Conservation (phyloP, 2,797 vertebrate genomes). For the Enteromius trimaculatus region DNA sequence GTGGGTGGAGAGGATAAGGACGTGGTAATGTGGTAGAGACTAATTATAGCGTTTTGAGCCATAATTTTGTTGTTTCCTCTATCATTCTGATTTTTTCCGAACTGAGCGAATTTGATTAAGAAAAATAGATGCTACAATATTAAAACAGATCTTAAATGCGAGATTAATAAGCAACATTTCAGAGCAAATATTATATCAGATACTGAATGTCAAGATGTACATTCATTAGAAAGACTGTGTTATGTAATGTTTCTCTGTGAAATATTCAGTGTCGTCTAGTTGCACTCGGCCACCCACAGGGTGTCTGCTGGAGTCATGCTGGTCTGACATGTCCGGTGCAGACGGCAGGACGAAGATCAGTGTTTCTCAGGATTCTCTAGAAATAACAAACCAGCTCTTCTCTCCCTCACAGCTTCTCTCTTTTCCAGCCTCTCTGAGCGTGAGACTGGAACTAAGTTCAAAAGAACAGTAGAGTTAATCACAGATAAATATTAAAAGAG, state of each 20-base stretch:
- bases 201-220: neutral
- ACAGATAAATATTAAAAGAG: neutral
- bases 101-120: too few species aligned
- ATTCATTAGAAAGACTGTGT: neutral
- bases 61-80: neutral
- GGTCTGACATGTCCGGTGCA: slow-evolving; percentile 47
- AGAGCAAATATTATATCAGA: neutral
- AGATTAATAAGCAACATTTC: neutral
- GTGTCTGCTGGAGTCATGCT: slow-evolving; percentile 18
- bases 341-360: slow-evolving; percentile 45
- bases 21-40: neutral
- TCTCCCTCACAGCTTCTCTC: neutral
- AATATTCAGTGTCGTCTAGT: slow-evolving; percentile 23
- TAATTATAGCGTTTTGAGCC: neutral
- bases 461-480: neutral
- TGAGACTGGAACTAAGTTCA: neutral
- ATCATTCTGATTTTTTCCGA: neutral
- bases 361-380: slow-evolving; percentile 37
- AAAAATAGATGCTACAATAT: too few species aligned
- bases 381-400: slow-evolving; percentile 46
- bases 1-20: slow-evolving; percentile 6
- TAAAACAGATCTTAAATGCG: too few species aligned
- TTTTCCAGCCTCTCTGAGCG: neutral
- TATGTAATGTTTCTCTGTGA: neutral
- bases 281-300: slow-evolving; percentile 20